Base-by-base conservation (phyloP, 2,888 invertebrate species). In the Eupithecia tripunctaria region DNA sequence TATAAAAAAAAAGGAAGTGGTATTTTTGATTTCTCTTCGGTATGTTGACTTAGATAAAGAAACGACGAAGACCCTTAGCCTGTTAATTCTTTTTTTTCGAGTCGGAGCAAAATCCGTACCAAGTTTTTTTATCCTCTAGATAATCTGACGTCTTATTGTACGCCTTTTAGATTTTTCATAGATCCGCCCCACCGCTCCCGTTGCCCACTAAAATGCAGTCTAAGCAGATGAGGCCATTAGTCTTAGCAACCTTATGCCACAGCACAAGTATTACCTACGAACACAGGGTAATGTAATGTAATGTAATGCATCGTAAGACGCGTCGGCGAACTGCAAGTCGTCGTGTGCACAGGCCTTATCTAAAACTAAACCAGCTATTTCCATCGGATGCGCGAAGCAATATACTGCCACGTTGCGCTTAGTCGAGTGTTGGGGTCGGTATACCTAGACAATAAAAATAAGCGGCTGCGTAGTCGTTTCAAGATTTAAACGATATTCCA, bases 381-480 rank as follows among this genome's bases (percentile, higher is more conserved):
- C 32, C 29, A 27, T n/a, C 47, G 43, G 21, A 68, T 56, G 36
- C 65, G 38, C 43, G 63, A 59, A 32, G 68, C 67, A 60, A 74
- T 75, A 74, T 74, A 72, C 56, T 73, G 73, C 70, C 73, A 29
- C 70, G 72, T 75, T 75, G 75, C 73, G 73, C 74, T 69, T 69
- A 72, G 74, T 71, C 69, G 69, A 73, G 75, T 73, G 70, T 71
- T 59, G 73, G 70, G 63, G 68, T 67, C 67, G 68, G 68, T 71
- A 65, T 68, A 70, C 62, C 68, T 72, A 64, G 47, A 72, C 73
- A 76, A 73, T 76, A 76, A 76, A 76, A 73, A 67, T 74, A 76
- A 76, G 76, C 74, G 76, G 68, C 70, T 76, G 72, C 74, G 72
- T 74, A 70, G 76, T 72, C 69, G 65, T 68, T 74, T 67, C 29